Conservation (phyloP, 2,113 vertebrate genomes). For the Condylura cristata region DNA sequence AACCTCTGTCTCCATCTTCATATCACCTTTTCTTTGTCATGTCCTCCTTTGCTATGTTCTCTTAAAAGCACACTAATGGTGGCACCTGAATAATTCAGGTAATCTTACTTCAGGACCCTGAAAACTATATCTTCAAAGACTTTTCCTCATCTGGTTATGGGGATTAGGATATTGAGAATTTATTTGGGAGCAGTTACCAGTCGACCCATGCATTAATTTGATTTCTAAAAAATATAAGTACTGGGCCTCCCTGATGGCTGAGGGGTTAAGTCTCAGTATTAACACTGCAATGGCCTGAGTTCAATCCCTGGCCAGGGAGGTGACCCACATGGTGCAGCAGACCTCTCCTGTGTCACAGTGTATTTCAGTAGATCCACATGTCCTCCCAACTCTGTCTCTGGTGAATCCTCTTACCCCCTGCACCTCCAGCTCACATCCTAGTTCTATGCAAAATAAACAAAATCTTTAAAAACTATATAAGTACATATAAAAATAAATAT, state of each 20-base stretch:
- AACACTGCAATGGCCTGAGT: no score
- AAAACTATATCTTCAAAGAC: neutral
- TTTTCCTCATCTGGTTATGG: neutral
- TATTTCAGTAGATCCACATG: neutral
- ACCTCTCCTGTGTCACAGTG: no score
- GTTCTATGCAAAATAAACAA: no score
- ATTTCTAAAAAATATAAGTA: neutral
- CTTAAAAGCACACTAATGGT: neutral
- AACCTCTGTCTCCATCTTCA: neutral
- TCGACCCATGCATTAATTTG: neutral
- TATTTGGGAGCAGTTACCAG: neutral
- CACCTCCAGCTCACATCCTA: no score
- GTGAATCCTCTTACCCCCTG: no score
- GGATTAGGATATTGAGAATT: neutral
- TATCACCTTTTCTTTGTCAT: neutral
- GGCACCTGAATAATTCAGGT: neutral
- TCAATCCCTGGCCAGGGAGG: no score
- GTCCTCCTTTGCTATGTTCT: neutral
- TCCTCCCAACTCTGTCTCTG: no score
- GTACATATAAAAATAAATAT: no score
- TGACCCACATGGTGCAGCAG: no score
- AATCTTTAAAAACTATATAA: no score
- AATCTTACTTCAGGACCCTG: neutral
- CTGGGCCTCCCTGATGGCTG: no score
- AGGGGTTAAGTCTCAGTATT: no score